A percentile compares a stretch with the other conserved stretches of the same genome.
Evolutionary conservation across 1,140 invertebrate species (phyloP).

Genomic region (Penaeus chinensis): DNA sequence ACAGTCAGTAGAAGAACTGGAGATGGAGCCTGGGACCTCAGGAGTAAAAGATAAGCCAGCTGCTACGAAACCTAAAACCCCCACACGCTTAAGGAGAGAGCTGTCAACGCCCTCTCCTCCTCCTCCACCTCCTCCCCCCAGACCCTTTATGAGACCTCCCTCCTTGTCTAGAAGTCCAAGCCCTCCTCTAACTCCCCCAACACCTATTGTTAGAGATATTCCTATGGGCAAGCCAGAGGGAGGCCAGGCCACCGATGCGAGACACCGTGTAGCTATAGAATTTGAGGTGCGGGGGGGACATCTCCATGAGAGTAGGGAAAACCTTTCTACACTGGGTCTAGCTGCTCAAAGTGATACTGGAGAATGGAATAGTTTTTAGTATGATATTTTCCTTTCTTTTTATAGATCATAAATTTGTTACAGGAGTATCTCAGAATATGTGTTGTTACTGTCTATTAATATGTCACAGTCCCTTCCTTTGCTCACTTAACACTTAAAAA

Average conservation of each 20-base stretch:
- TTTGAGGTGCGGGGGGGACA: conserved; percentile 55
- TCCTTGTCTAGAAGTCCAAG: conserved; percentile 49
- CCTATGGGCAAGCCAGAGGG: conserved; percentile 47
- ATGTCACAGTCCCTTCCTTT: conserved; percentile 39
- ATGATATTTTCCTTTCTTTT: conserved; percentile 13
- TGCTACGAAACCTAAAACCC: conserved; percentile 51
- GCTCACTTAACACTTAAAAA: conserved; percentile 23
- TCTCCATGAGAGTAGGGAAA: conserved; percentile 53
- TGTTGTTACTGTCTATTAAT: conserved; percentile 42
- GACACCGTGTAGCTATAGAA: conserved; percentile 35
- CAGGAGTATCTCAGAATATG: conserved; percentile 38
- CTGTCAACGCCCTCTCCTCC: conserved; percentile 53
- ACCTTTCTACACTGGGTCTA: conserved; percentile 53
- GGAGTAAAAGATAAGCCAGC: conserved; percentile 41
- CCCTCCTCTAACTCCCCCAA: conserved; percentile 55
- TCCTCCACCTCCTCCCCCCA: conserved; percentile 60
- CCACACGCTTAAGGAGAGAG: conserved; percentile 46
- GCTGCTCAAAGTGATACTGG: conserved; percentile 53
- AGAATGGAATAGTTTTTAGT: conserved; percentile 58
- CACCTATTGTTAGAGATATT: conserved; percentile 56
- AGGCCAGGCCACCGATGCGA: conserved; percentile 27
- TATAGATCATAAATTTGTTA: conserved; percentile 37
- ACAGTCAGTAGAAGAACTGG: conserved; percentile 55
- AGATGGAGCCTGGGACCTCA: conserved; percentile 47
- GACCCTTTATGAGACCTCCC: conserved; percentile 48